A percentile compares a stretch with the other conserved stretches of the same genome.
phyloP scores from a whole-genome alignment of 2,888 invertebrate genomes.

The Dinocampus coccinellae region DNA sequence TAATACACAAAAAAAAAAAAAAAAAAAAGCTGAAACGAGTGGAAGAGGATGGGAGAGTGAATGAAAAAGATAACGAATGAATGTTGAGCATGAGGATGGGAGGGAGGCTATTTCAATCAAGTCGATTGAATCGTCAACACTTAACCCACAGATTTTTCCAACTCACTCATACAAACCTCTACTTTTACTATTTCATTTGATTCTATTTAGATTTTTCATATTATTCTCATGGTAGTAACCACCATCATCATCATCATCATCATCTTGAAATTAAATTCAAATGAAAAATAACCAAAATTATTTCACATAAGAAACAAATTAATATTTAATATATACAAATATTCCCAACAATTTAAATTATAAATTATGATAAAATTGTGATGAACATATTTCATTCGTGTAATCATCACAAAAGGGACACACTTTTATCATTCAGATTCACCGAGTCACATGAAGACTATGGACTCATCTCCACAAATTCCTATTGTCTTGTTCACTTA shows the following conservation, averaged over 20 bases:
- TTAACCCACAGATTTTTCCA: constrained; percentile 12
- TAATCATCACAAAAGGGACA: no score
- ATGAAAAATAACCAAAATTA: not conserved
- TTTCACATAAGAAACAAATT: no score
- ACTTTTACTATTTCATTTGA: not conserved
- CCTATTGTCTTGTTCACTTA: not conserved
- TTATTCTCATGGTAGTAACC: constrained; percentile 5
- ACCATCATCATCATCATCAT: no score
- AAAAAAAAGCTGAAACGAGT: not conserved
- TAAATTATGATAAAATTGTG: not conserved
- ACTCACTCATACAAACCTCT: not conserved
- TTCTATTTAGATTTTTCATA: constrained; percentile 2
- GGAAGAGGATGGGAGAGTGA: not conserved
- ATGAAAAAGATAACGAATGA: no score
- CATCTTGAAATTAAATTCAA: not conserved
- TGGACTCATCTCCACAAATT: not conserved
- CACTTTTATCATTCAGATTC: no score
- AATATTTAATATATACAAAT: no score
- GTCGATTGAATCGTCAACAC: constrained; percentile 37
- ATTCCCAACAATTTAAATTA: not conserved
- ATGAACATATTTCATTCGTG: not conserved
- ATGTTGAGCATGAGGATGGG: constrained; percentile 9
- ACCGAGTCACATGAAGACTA: no score
- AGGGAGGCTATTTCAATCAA: constrained; percentile 40
- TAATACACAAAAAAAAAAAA: constrained; percentile 3